These are phyloP conservation scores for Arge pagana DNA, from an alignment of 2,888 invertebrate genomes.

Conservation along the genomic window DNA sequence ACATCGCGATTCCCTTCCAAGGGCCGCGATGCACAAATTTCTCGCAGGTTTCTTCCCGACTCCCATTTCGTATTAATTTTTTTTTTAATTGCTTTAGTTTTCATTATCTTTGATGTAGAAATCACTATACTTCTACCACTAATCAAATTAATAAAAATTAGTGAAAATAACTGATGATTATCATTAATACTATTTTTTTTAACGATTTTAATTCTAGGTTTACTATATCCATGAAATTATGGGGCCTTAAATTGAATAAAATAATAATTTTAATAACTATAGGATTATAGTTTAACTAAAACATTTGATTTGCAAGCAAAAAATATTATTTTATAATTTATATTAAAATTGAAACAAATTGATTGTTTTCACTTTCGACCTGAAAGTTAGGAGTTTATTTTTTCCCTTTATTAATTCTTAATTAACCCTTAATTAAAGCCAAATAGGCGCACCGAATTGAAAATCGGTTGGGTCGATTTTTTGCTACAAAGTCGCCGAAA, in stretches of 20 bases:
- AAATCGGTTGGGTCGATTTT: too few species aligned
- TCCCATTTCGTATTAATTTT: slow-evolving; percentile 68
- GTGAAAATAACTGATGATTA: slow-evolving; percentile 43
- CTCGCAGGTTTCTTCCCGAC: slow-evolving; percentile 59
- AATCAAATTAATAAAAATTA: slow-evolving; percentile 57
- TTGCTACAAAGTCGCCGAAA: too few species aligned
- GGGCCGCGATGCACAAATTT: too few species aligned
- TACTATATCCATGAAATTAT: slow-evolving; percentile 64
- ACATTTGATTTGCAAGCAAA: slow-evolving; percentile 61
- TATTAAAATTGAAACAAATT: slow-evolving; percentile 58
- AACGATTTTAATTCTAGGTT: slow-evolving; percentile 61
- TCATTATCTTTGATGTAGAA: slow-evolving; percentile 76
- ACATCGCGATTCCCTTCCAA: too few species aligned
- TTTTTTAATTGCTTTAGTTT: slow-evolving; percentile 71
- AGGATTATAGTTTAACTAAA: slow-evolving; percentile 59
- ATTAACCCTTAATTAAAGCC: slow-evolving; percentile 65
- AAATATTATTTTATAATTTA: slow-evolving; percentile 55
- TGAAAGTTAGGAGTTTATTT: slow-evolving; percentile 52
- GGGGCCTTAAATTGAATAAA: slow-evolving; percentile 64
- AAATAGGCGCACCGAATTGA: too few species aligned
- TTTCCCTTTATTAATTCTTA: slow-evolving; percentile 61
- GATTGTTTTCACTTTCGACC: slow-evolving; percentile 63
- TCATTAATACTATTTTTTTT: slow-evolving; percentile 56
- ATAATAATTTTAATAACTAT: slow-evolving; percentile 29
- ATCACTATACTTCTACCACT: slow-evolving; percentile 67